These are phyloP conservation scores for Apis dorsata DNA, from an alignment of 1,140 invertebrate genomes.

Conservation along the genomic window DNA sequence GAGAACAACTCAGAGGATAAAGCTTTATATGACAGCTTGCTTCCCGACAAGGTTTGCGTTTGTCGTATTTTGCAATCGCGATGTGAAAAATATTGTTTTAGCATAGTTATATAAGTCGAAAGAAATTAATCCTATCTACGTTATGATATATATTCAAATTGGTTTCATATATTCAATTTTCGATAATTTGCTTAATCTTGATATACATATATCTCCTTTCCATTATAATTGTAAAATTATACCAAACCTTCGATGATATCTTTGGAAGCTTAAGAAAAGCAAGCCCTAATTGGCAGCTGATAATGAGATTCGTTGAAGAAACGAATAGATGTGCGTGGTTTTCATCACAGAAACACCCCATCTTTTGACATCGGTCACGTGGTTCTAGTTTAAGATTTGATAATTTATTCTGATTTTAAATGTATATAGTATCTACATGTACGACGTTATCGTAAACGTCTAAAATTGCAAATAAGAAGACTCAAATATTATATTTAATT, in stretches of 20 bases:
- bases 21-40: not conserved
- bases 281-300: slow-evolving; percentile 39
- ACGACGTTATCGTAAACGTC: not conserved
- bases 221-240: not conserved
- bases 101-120: not conserved
- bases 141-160: not conserved
- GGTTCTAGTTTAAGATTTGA: not conserved
- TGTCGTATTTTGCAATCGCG: not conserved
- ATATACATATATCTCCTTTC: not conserved
- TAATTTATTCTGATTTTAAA: not conserved
- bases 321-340: not conserved
- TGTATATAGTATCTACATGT: slow-evolving; percentile 12
- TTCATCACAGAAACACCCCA: not conserved
- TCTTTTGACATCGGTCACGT: not conserved
- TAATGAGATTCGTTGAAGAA: not conserved
- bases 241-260: too few relatives aligned
- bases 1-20: not conserved
- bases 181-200: not conserved
- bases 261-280: not conserved
- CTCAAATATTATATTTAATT: not conserved
- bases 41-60: not conserved
- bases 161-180: not conserved
- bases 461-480: too few relatives aligned
- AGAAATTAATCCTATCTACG: not conserved
- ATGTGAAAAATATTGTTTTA: not conserved